Conservation (phyloP, 2,888 invertebrate genomes). For the Nephrotoma appendiculata region DNA sequence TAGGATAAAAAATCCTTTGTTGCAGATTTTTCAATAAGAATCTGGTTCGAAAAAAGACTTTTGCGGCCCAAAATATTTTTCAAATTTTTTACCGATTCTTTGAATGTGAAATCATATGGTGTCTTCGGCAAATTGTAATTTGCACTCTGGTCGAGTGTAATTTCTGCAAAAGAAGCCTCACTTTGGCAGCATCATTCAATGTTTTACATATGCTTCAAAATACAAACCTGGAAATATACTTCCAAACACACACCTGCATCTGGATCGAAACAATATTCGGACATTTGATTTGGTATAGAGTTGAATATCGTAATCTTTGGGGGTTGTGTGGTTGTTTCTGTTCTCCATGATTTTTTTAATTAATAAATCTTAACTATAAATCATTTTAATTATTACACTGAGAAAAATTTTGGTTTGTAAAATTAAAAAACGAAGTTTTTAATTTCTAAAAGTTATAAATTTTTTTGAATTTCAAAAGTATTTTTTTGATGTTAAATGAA, state of each 20-base stretch:
- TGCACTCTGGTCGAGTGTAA: not conserved
- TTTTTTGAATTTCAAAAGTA: too few species aligned
- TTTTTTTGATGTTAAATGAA: too few species aligned
- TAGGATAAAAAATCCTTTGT: too few species aligned
- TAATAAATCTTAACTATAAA: too few species aligned
- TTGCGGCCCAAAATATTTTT: conserved; percentile 6
- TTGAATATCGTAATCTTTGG: not conserved
- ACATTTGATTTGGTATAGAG: not conserved
- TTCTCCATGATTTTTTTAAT: not conserved
- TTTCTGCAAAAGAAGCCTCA: not conserved
- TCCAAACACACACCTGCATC: not conserved
- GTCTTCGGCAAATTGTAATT: not conserved
- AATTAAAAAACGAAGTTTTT: too few species aligned
- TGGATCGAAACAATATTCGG: not conserved
- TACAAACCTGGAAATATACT: not conserved
- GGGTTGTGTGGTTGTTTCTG: not conserved
- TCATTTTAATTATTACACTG: too few species aligned
- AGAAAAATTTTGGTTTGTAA: too few species aligned
- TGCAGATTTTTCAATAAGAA: conserved; percentile 11
- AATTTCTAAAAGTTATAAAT: too few species aligned
- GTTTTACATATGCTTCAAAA: not conserved
- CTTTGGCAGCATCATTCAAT: not conserved
- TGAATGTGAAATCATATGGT: not conserved
- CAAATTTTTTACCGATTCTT: not conserved
- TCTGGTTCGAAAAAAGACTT: conserved; percentile 11